phyloP scores from a whole-genome alignment of 1,140 invertebrate species.

The Tetragnatha versicolor region DNA sequence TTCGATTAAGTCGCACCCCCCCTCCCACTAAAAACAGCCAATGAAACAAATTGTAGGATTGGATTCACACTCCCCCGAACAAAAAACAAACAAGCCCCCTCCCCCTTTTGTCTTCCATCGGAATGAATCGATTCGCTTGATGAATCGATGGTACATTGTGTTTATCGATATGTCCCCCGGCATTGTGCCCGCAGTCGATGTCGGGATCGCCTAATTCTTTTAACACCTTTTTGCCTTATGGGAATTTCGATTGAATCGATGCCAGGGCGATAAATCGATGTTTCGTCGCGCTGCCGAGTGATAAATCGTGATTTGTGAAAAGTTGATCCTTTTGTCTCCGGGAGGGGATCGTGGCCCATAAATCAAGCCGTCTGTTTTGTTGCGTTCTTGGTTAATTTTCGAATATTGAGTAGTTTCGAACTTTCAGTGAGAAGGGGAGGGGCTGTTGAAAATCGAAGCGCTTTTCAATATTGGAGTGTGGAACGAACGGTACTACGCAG shows the following conservation, averaged over 20 bases:
- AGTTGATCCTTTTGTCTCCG: not conserved
- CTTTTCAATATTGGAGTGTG: too few species aligned
- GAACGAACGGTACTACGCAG: too few species aligned
- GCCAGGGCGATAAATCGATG: conserved; percentile 43
- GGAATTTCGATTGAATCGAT: conserved; percentile 55
- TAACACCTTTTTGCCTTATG: conserved; percentile 56
- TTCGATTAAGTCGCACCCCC: not conserved
- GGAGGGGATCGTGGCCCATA: too few species aligned
- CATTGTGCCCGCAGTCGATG: conserved; percentile 39
- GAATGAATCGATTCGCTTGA: conserved; percentile 40
- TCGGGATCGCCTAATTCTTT: conserved; percentile 54
- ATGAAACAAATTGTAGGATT: conserved; percentile 51
- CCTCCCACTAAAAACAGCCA: not conserved
- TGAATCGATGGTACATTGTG: conserved; percentile 54
- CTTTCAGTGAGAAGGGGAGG: too few species aligned
- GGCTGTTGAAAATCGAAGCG: too few species aligned
- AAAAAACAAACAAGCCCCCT: conserved; percentile 20
- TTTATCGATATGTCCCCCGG: conserved; percentile 53
- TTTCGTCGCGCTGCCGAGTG: not conserved
- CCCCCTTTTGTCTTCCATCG: conserved; percentile 5
- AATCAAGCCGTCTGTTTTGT: too few species aligned
- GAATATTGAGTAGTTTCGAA: too few species aligned
- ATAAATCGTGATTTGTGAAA: conserved; percentile 34
- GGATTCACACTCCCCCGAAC: conserved; percentile 22
- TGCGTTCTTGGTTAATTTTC: too few species aligned